phyloP scores from a whole-genome alignment of 2,113 vertebrate species.

The Accipiter virgatus region DNA sequence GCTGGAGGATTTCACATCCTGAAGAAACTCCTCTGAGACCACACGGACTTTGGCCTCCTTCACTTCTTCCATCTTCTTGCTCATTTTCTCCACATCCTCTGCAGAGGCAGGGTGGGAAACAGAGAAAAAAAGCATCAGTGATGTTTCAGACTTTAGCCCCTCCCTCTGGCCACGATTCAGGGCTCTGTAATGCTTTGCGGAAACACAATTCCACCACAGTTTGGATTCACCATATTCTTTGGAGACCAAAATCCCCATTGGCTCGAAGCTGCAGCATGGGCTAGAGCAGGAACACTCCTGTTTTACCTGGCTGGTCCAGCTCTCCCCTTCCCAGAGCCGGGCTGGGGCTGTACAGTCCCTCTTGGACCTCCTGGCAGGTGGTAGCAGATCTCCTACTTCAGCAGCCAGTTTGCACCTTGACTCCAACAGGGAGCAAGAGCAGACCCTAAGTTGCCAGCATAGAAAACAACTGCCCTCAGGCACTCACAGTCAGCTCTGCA shows the following conservation, averaged over 20 bases:
- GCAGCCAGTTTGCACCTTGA: neutral
- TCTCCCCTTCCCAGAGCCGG: neutral
- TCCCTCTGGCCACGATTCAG: neutral
- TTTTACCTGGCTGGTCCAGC: neutral
- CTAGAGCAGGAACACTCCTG: neutral
- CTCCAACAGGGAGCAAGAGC: neutral
- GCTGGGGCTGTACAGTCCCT: neutral
- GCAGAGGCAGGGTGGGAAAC: neutral
- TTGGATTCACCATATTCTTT: neutral
- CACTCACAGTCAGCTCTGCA: neutral
- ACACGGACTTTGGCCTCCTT: constrained; percentile 87
- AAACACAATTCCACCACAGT: neutral
- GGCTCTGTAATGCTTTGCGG: neutral
- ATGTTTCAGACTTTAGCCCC: neutral
- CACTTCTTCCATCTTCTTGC: constrained; percentile 95
- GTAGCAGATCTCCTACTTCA: neutral
- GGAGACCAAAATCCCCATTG: neutral
- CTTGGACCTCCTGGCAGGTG: neutral
- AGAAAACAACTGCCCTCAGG: neutral
- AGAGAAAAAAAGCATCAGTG: neutral
- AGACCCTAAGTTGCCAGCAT: neutral
- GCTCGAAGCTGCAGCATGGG: neutral
- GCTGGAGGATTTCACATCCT: constrained; percentile 79
- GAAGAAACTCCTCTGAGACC: constrained; percentile 88
- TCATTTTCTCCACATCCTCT: constrained; percentile 98